phyloP scores from a whole-genome alignment of 2,797 vertebrate species.

The Rhynchonycteris naso region DNA sequence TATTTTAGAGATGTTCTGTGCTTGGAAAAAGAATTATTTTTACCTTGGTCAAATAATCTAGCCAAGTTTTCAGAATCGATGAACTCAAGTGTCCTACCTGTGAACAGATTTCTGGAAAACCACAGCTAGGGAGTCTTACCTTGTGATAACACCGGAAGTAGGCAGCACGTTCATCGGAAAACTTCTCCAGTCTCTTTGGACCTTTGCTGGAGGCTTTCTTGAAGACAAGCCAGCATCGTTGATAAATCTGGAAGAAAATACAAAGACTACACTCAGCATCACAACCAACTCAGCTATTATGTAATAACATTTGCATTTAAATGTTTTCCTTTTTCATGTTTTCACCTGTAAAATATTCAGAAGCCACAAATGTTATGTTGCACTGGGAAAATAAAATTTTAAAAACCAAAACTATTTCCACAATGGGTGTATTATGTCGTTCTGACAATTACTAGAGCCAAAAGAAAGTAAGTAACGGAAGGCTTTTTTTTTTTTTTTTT shows the following conservation, averaged over 20 bases:
- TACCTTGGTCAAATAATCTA: not conserved
- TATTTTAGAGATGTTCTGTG: not conserved
- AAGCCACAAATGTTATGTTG: not conserved
- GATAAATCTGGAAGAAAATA: constrained; percentile 88
- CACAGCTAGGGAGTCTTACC: constrained; percentile 79
- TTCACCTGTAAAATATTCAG: constrained; percentile 39
- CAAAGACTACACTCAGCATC: constrained; percentile 10
- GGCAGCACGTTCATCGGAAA: constrained; percentile 90
- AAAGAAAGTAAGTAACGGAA: not conserved
- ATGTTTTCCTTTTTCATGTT: not conserved
- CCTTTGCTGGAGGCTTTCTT: constrained; percentile 92
- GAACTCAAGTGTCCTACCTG: not conserved
- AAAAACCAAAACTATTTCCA: not conserved
- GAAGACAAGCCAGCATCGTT: constrained; percentile 91
- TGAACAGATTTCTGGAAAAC: not conserved
- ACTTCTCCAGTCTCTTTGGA: constrained; percentile 90
- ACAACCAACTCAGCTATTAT: not conserved
- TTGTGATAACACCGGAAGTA: constrained; percentile 91
- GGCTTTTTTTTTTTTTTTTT: too few relatives aligned
- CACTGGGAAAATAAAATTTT: constrained; percentile 53
- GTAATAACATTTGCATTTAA: not conserved
- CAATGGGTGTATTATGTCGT: not conserved
- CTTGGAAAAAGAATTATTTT: not conserved
- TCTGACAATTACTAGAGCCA: not conserved
- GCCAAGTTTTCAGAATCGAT: not conserved